A percentile compares a stretch with the other conserved stretches of the same genome.
phyloP scores from a whole-genome alignment of 2,113 vertebrate species.

The Hippoglossus stenolepis region DNA sequence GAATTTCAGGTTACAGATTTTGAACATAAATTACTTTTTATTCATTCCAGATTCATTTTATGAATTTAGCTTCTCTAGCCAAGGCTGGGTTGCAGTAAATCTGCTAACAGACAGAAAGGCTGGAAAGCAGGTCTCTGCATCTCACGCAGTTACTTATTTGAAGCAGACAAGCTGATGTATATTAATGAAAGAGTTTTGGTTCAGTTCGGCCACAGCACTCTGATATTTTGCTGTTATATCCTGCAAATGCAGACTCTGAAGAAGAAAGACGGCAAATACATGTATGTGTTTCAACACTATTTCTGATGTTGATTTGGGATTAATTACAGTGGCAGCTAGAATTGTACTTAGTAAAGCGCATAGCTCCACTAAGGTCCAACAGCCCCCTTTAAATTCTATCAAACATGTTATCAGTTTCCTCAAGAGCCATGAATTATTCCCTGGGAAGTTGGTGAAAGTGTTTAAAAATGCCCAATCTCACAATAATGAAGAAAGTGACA shows the following conservation, averaged over 20 bases:
- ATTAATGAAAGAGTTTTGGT: constrained; percentile 1
- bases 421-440: too few species aligned
- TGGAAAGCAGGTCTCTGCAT: background rate
- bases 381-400: background rate
- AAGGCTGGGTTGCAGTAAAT: background rate
- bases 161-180: background rate
- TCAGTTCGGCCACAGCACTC: background rate
- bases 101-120: background rate
- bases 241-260: background rate
- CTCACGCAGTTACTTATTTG: background rate
- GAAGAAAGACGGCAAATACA: background rate
- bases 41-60: background rate
- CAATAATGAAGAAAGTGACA: too few species aligned
- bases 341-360: too few species aligned
- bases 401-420: background rate
- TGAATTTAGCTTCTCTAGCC: background rate
- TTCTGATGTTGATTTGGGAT: background rate
- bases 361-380: background rate
- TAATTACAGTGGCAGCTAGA: background rate
- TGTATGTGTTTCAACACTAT: background rate
- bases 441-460: too few species aligned
- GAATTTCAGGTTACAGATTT: background rate
- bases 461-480: too few species aligned
- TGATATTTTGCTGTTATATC: background rate
- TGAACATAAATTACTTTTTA: background rate